Percentiles rank a stretch among this genome's conserved stretches.
phyloP scores from a whole-genome alignment of 2,888 invertebrate species.

The Leucania comma region DNA sequence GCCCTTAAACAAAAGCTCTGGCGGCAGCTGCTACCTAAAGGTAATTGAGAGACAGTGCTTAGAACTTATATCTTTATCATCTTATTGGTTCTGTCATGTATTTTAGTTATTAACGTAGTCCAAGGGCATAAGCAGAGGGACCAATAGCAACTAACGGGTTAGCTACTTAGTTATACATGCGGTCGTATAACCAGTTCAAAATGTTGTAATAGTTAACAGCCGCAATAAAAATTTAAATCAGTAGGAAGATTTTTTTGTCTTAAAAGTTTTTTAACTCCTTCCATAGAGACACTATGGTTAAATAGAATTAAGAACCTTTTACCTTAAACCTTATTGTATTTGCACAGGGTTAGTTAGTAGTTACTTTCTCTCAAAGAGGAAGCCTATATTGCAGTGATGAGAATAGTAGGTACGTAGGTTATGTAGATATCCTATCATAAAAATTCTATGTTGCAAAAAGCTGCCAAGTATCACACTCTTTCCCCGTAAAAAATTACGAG shows the following conservation, averaged over 20 bases:
- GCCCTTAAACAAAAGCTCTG: too few species aligned
- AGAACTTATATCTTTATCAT: not conserved
- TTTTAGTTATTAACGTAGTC: not conserved
- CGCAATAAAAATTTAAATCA: not conserved
- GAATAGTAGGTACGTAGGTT: too few species aligned
- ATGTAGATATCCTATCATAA: too few species aligned
- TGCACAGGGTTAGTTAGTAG: too few species aligned
- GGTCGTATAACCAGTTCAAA: constrained; percentile 16
- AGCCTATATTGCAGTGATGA: too few species aligned
- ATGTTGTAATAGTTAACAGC: not conserved
- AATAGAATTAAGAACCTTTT: too few species aligned
- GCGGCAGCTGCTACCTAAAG: too few species aligned
- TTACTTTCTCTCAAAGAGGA: too few species aligned
- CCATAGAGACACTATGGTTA: not conserved
- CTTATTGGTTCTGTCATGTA: not conserved
- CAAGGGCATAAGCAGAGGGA: not conserved
- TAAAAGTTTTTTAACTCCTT: constrained; percentile 6
- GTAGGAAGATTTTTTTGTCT: constrained; percentile 7
- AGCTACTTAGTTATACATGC: constrained; percentile 4
- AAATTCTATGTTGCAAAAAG: too few species aligned
- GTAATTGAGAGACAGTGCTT: not conserved
- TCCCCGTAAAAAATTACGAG: too few species aligned
- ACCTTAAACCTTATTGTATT: too few species aligned
- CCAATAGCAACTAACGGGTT: constrained; percentile 1
- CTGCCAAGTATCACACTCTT: too few species aligned